Evolutionary conservation across 2,888 invertebrate genomes (phyloP).

Genomic region (Auanema sp.): DNA sequence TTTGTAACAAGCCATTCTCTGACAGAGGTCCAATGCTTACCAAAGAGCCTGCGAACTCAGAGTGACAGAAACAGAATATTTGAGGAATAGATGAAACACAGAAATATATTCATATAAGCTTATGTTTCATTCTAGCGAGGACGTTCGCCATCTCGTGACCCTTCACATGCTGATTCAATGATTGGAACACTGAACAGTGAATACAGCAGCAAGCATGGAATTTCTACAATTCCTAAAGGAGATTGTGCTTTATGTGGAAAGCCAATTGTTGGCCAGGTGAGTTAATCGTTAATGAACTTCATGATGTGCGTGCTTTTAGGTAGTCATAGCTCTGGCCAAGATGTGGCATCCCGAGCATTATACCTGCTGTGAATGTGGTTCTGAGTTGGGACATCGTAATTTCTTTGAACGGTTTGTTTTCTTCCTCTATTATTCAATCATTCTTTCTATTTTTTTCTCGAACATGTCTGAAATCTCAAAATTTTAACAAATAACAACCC

Average conservation of each 20-base stretch:
- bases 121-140: slow-evolving; percentile 14
- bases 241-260: slow-evolving; percentile 98
- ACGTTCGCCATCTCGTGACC: slow-evolving; percentile 48
- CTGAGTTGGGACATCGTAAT: slow-evolving; percentile 92
- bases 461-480: too few species aligned
- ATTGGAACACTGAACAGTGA: slow-evolving; percentile 77
- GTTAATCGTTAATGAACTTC: too few species aligned
- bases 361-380: slow-evolving; percentile 93
- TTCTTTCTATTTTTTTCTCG: too few species aligned
- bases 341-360: slow-evolving; percentile 99
- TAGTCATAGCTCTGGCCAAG: slow-evolving; percentile 92
- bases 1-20: too few species aligned
- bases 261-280: slow-evolving; percentile 91
- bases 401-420: slow-evolving; percentile 79
- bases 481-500: too few species aligned
- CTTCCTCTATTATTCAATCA: too few species aligned
- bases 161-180: slow-evolving; percentile 75
- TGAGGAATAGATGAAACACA: too few species aligned
- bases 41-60: too few species aligned
- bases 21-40: too few species aligned
- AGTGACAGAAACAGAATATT: too few species aligned
- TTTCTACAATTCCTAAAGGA: slow-evolving; percentile 96
- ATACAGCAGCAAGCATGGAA: slow-evolving; percentile 79
- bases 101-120: too few species aligned
- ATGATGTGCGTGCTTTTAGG: slow-evolving; percentile 69